A percentile compares a stretch with the other conserved stretches of the same genome.
Conservation (phyloP, 2,113 vertebrate species). For the Rhinolophus ferrumequinum region DNA sequence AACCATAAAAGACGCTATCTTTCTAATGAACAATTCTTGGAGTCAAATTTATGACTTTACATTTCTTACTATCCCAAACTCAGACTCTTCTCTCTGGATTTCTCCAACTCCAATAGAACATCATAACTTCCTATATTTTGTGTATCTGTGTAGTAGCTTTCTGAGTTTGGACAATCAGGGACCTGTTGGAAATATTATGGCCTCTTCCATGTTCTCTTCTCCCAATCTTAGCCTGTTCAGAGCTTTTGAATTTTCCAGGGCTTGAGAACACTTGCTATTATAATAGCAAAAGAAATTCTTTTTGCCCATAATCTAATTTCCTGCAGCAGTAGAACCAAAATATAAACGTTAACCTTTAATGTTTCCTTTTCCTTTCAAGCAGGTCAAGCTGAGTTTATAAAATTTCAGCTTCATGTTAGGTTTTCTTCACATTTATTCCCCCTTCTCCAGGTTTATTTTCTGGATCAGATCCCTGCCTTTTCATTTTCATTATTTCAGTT, state of each 20-base stretch:
- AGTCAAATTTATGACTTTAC: neutral
- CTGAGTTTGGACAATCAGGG: neutral
- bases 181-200: neutral
- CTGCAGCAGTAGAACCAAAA: neutral
- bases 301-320: neutral
- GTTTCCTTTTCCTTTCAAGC: neutral
- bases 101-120: neutral
- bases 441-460: neutral
- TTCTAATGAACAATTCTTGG: neutral
- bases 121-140: neutral
- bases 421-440: neutral
- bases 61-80: neutral
- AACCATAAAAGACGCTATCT: neutral
- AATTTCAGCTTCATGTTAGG: neutral
- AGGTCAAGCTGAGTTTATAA: neutral
- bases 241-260: neutral
- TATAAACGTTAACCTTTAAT: neutral
- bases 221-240: neutral
- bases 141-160: neutral
- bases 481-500: neutral
- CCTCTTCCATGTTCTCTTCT: neutral
- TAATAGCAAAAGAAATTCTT: neutral
- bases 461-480: neutral
- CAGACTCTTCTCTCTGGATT: neutral
- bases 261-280: neutral